Evolutionary conservation across 92 coral and sea anemone genomes (phyloP).

Genomic region (Zoanthus sociatus): DNA sequence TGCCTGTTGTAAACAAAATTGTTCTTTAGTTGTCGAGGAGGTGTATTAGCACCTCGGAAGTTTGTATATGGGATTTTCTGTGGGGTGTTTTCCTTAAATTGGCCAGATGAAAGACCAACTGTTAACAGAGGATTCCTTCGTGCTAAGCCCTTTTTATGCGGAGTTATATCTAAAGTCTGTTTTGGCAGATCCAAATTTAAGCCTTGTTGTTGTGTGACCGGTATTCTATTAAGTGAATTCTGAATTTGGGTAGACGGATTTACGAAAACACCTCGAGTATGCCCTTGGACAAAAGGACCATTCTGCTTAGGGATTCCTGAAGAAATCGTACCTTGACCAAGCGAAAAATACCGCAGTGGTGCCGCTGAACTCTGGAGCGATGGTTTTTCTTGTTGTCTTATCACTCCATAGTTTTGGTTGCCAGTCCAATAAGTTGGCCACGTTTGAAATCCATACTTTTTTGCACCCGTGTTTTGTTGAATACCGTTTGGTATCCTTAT

Average conservation of each 20-base stretch:
- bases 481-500: background rate
- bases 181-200: background rate
- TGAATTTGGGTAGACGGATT: slow-evolving; percentile 2
- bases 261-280: background rate
- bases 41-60: background rate
- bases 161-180: background rate
- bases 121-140: background rate
- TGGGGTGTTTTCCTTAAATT: slow-evolving; percentile 6
- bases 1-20: slow-evolving; percentile 3
- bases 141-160: background rate
- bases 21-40: slow-evolving; percentile 24
- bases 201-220: background rate
- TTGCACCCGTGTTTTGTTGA: background rate
- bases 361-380: background rate
- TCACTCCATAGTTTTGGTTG: background rate
- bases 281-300: background rate
- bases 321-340: background rate
- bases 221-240: background rate
- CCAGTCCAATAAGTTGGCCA: background rate
- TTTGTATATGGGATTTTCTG: background rate
- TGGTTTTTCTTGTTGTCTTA: background rate
- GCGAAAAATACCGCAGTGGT: background rate
- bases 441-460: background rate
- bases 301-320: background rate
- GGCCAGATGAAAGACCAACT: slow-evolving; percentile 6